A percentile compares a stretch with the other conserved stretches of the same genome.
Evolutionary conservation across 2,113 vertebrate species (phyloP).

Genomic region (Ascaphus truei): DNA sequence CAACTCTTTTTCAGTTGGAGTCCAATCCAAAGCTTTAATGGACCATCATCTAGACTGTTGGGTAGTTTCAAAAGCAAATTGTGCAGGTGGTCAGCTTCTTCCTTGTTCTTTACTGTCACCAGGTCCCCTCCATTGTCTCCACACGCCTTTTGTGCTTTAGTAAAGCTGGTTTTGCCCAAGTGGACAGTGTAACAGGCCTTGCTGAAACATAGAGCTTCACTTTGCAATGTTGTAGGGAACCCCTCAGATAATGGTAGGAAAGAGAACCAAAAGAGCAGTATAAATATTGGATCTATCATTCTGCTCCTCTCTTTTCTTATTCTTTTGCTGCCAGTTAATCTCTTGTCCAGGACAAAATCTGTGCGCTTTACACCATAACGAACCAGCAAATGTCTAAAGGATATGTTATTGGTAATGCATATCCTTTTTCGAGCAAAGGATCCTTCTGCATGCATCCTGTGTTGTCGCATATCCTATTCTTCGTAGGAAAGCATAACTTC

Average conservation of each 20-base stretch:
- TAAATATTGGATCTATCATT: conserved; percentile 16
- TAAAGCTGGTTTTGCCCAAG: conserved; percentile 37
- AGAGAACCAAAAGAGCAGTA: not conserved
- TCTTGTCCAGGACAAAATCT: not conserved
- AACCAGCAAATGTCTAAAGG: conserved; percentile 15
- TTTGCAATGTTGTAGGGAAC: not conserved
- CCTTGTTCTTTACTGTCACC: conserved; percentile 41
- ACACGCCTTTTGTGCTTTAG: conserved; percentile 46
- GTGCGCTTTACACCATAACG: not conserved
- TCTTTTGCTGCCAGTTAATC: not conserved
- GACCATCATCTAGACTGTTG: fast-evolving
- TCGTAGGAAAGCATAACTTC: conserved; percentile 62
- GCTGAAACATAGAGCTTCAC: conserved; percentile 46
- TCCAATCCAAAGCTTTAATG: conserved; percentile 62
- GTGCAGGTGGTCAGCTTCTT: conserved; percentile 46
- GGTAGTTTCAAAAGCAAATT: conserved; percentile 46
- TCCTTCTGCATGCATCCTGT: conserved; percentile 55
- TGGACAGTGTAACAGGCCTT: conserved; percentile 62
- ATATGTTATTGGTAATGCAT: conserved; percentile 41
- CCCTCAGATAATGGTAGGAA: not conserved
- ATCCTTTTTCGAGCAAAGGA: conserved; percentile 45
- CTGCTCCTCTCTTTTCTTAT: not conserved
- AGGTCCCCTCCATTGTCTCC: conserved; percentile 55
- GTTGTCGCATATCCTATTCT: conserved; percentile 56
- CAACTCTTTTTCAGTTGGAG: conserved; percentile 54